Percentiles rank a stretch among this genome's conserved stretches.
Conservation (phyloP, 1,140 invertebrate species). For the Lithobius niger region DNA sequence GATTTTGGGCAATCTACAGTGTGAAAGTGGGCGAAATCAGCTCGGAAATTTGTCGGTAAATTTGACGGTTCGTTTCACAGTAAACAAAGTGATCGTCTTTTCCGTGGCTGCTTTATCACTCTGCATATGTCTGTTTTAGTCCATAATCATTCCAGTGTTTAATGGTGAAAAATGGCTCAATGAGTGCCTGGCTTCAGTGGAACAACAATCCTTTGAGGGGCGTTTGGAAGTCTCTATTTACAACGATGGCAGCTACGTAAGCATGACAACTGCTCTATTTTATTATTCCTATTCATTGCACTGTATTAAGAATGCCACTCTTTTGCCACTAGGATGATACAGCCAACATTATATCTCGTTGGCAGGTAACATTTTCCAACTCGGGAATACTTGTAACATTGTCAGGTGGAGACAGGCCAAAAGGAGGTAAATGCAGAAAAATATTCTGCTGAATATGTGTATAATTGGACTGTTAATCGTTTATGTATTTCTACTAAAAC, state of each 20-base stretch:
- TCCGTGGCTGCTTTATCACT: no score
- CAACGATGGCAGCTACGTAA: conserved; percentile 40
- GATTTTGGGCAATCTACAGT: no score
- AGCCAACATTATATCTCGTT: not conserved
- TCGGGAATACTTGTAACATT: not conserved
- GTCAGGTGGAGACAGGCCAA: not conserved
- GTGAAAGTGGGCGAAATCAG: no score
- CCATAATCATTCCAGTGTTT: conserved; percentile 48
- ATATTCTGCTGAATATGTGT: not conserved
- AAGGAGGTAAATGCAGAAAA: not conserved
- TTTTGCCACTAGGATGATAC: not conserved
- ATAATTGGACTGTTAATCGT: not conserved
- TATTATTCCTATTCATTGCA: not conserved
- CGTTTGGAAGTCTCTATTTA: conserved; percentile 48
- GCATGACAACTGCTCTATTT: not conserved
- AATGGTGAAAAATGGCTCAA: conserved; percentile 51
- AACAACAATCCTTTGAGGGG: conserved; percentile 37
- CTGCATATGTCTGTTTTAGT: conserved; percentile 38
- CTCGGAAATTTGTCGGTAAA: no score
- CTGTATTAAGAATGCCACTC: not conserved
- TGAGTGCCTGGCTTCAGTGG: conserved; percentile 46
- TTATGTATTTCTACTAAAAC: not conserved
- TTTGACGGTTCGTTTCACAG: no score
- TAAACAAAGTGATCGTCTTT: no score
- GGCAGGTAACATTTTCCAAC: not conserved